Percentiles rank a stretch among this genome's conserved stretches.
These are phyloP conservation scores for Buceros bicornis DNA, from an alignment of 2,797 vertebrate species.

Conservation along the genomic window DNA sequence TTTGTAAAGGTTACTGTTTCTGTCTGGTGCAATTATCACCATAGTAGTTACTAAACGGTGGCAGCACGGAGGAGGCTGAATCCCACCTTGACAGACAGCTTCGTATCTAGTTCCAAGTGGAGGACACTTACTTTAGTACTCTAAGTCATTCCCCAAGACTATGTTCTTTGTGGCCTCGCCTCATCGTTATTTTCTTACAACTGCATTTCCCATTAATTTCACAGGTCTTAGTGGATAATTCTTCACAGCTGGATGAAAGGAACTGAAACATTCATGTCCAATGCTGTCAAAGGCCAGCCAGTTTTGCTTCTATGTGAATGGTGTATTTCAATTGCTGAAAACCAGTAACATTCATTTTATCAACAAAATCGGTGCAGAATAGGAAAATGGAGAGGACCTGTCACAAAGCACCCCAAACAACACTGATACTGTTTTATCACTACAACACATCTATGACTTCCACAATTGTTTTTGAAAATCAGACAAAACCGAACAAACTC, in stretches of 20 bases:
- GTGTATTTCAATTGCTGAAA: not conserved
- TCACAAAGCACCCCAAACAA: not conserved
- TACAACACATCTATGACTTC: not conserved
- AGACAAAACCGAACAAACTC: not conserved
- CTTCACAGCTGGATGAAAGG: not conserved
- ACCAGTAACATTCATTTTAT: not conserved
- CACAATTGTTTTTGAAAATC: not conserved
- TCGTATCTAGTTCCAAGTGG: not conserved
- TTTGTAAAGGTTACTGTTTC: conserved; percentile 72
- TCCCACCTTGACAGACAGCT: not conserved
- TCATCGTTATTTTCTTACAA: not conserved
- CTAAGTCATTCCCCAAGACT: not conserved
- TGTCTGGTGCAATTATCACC: conserved; percentile 67
- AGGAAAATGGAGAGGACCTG: conserved; percentile 45
- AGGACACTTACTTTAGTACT: not conserved
- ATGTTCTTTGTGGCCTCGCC: fast-evolving
- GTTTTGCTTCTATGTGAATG: not conserved
- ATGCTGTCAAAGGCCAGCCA: not conserved
- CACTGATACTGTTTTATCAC: not conserved
- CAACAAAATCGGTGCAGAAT: conserved; percentile 23
- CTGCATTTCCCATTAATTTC: not conserved
- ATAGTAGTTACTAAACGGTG: conserved; percentile 35
- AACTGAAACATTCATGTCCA: not conserved
- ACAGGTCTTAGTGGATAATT: not conserved
- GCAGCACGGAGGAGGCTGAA: not conserved